phyloP scores from a whole-genome alignment of 2,113 vertebrate species.

The Camelus dromedarius region DNA sequence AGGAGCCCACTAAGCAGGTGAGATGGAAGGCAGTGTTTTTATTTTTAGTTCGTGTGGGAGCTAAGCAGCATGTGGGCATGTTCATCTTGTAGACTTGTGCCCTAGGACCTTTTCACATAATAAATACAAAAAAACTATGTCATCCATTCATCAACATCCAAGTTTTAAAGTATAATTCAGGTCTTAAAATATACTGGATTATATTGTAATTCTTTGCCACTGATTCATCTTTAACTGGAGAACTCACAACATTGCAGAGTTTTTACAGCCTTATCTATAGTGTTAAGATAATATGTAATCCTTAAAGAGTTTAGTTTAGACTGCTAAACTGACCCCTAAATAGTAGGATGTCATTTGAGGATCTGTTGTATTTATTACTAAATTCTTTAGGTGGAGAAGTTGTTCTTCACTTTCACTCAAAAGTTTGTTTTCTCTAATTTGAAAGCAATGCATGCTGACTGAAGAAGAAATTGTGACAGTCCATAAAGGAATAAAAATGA shows the following conservation, averaged over 20 bases:
- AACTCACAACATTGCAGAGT: neutral
- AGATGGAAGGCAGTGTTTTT: neutral
- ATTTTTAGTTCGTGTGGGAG: neutral
- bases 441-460: neutral
- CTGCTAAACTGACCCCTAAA: neutral
- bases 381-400: neutral
- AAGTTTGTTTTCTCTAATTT: constrained; percentile 34
- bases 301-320: neutral
- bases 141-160: neutral
- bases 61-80: neutral
- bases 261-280: neutral
- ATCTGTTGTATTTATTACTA: neutral
- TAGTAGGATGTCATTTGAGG: neutral
- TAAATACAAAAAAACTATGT: constrained; percentile 12
- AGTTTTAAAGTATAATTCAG: constrained; percentile 8
- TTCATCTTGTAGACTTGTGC: neutral
- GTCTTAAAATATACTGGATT: neutral
- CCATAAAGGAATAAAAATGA: neutral
- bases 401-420: neutral
- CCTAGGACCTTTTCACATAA: neutral
- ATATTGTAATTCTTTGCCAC: constrained; percentile 19
- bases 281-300: neutral
- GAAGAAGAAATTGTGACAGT: neutral
- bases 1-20: neutral
- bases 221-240: constrained; percentile 9